Conservation (phyloP, 2,797 vertebrate species). For the Acrocephalus scirpaceus region DNA sequence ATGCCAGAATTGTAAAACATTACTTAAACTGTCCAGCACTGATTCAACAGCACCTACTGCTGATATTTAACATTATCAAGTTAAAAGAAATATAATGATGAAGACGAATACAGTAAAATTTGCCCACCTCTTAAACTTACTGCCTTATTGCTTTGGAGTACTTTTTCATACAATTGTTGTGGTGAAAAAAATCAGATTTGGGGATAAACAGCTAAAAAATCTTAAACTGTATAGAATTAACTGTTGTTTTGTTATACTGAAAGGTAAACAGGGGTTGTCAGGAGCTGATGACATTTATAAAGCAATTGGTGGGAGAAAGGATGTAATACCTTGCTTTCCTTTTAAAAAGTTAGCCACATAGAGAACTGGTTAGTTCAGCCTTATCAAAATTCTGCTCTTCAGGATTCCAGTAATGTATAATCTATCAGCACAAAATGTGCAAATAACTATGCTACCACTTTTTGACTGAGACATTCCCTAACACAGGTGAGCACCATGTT, state of each 20-base stretch:
- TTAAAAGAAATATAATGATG: background rate
- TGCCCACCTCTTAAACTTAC: background rate
- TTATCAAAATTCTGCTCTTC: background rate
- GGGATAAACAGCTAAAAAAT: fast-evolving
- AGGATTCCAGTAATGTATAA: background rate
- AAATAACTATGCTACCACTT: background rate
- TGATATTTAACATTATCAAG: background rate
- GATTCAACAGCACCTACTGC: background rate
- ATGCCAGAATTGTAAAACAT: background rate
- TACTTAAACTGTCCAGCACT: background rate
- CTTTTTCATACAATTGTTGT: background rate
- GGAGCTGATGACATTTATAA: background rate
- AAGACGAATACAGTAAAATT: background rate
- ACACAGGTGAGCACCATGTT: background rate
- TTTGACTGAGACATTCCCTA: background rate
- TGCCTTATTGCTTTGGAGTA: background rate
- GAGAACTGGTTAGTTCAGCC: background rate
- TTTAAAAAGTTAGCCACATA: background rate
- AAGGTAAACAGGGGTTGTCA: background rate
- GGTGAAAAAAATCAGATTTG: background rate
- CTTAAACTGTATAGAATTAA: background rate
- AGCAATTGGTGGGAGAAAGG: background rate
- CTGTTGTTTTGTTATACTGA: background rate
- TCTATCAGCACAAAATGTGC: background rate
- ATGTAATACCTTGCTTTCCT: fast-evolving